Evolutionary conservation across 2,888 invertebrate species (phyloP).

Genomic region (Pinctada fucata): DNA sequence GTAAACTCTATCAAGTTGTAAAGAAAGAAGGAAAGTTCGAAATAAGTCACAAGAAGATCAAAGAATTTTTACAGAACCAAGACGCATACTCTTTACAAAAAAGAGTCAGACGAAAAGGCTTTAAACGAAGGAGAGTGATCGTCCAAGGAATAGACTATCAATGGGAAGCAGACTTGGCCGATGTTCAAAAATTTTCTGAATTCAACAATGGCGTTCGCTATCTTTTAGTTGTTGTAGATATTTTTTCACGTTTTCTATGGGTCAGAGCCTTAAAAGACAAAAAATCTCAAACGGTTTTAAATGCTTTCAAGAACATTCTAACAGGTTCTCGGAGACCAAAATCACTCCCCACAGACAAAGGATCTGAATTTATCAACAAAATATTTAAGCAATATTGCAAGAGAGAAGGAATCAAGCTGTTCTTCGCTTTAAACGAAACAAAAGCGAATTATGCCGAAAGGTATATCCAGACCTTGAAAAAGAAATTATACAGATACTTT

Average conservation of each 20-base stretch:
- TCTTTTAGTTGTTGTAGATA: too few species aligned
- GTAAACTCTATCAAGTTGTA: conserved; percentile 13
- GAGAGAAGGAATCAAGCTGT: background rate
- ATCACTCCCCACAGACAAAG: conserved; percentile 16
- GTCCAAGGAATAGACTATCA: background rate
- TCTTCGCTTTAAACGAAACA: conserved; percentile 17
- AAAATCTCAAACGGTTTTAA: background rate
- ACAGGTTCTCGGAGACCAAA: background rate
- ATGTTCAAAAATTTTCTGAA: conserved; percentile 9
- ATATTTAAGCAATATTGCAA: too few species aligned
- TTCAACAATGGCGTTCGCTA: conserved; percentile 9
- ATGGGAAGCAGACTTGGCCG: too few species aligned
- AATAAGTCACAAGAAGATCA: background rate
- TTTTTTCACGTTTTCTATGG: too few species aligned
- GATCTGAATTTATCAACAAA: conserved; percentile 12
- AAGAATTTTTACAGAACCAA: background rate
- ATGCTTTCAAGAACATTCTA: conserved; percentile 13
- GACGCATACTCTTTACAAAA: too few species aligned
- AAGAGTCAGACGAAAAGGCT: background rate
- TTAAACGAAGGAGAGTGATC: conserved; percentile 11
- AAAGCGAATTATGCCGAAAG: conserved; percentile 30
- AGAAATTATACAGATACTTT: conserved; percentile 8
- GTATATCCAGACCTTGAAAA: background rate
- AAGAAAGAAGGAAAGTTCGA: conserved; percentile 19
- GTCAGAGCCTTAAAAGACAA: too few species aligned